Evolutionary conservation across 2,113 vertebrate genomes (phyloP).

Genomic region (Rhinogobius similis): DNA sequence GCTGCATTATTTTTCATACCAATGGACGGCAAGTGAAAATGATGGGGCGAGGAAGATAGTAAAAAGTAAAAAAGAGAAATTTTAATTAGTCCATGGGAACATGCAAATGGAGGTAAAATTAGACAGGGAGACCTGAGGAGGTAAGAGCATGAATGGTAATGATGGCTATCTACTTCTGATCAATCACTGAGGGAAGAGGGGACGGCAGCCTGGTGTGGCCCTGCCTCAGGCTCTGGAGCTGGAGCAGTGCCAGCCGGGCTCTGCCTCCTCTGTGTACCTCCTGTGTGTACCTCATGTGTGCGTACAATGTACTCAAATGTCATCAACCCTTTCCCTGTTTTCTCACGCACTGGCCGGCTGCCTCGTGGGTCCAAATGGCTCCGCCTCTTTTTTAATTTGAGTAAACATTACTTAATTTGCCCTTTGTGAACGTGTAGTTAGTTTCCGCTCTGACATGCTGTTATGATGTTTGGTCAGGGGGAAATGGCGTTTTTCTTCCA

Average conservation of each 20-base stretch:
- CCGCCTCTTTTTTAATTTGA: neutral
- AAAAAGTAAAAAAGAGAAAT: slow-evolving; percentile 38
- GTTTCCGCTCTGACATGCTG: slow-evolving; percentile 24
- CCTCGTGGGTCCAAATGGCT: neutral
- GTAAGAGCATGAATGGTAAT: slow-evolving; percentile 64
- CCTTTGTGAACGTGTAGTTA: slow-evolving; percentile 1
- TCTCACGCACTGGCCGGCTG: neutral
- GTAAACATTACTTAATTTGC: slow-evolving; percentile 4
- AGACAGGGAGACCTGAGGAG: slow-evolving; percentile 61
- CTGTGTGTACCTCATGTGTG: slow-evolving; percentile 17
- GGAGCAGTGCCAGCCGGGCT: slow-evolving; percentile 61
- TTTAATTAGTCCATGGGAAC: slow-evolving; percentile 73
- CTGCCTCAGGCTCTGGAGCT: slow-evolving; percentile 64
- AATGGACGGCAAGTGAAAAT: slow-evolving; percentile 41
- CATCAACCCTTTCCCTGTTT: neutral
- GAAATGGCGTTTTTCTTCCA: slow-evolving; percentile 27
- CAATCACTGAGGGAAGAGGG: slow-evolving; percentile 70
- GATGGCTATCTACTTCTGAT: slow-evolving; percentile 72
- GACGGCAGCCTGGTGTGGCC: slow-evolving; percentile 60
- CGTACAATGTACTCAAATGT: neutral
- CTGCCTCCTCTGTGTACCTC: slow-evolving; percentile 51
- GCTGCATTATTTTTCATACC: slow-evolving; percentile 73
- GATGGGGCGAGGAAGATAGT: slow-evolving; percentile 9
- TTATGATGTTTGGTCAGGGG: slow-evolving; percentile 35
- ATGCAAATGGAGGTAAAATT: slow-evolving; percentile 74